Conservation (phyloP, 1,140 invertebrate species). For the Caenorhabditis latens region DNA sequence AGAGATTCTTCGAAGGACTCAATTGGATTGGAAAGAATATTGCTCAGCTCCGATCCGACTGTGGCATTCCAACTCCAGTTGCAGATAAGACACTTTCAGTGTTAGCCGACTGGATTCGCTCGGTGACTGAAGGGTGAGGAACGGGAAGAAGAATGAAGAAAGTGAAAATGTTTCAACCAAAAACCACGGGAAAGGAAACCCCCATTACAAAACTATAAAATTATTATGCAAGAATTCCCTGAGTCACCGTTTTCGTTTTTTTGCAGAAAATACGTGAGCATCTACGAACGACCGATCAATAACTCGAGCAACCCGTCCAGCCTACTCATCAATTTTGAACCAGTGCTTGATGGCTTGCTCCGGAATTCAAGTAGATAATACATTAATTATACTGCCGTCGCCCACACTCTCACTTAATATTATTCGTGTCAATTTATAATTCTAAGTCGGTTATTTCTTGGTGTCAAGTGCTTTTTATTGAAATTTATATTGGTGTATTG, state of each 20-base stretch:
- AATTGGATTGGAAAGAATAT: constrained; percentile 63
- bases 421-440: background rate
- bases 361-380: background rate
- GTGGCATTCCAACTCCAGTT: constrained; percentile 64
- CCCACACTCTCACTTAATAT: background rate
- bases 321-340: constrained; percentile 3
- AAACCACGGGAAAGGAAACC: background rate
- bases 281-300: constrained; percentile 64
- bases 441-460: background rate
- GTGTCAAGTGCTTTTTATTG: background rate
- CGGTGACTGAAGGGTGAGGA: constrained; percentile 61
- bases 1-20: constrained; percentile 63
- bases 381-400: background rate
- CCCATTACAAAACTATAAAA: background rate
- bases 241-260: background rate
- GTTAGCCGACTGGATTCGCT: constrained; percentile 62
- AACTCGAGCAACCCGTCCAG: background rate
- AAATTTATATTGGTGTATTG: background rate
- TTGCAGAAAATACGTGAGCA: constrained; percentile 55
- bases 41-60: constrained; percentile 69
- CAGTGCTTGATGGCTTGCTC: background rate
- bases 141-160: constrained; percentile 43
- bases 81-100: constrained; percentile 39
- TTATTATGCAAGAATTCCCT: background rate
- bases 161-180: background rate